These are phyloP conservation scores for Aplysina aerophoba DNA, from an alignment of 37 sponge, comb jelly and placozoan species.

Conservation along the genomic window DNA sequence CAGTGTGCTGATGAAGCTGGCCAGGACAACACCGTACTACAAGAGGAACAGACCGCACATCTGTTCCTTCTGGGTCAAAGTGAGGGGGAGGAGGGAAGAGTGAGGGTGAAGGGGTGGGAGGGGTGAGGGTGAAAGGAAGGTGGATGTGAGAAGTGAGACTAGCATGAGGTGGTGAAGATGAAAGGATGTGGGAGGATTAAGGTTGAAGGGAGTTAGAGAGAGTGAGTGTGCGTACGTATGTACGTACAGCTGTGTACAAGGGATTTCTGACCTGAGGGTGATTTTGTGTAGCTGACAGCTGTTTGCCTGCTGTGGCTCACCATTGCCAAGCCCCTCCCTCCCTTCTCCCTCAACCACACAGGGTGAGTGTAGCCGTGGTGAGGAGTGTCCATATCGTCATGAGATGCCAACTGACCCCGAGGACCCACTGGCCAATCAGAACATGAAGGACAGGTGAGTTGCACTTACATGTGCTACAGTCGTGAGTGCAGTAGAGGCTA, in stretches of 20 bases:
- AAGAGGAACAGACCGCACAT: constrained; percentile 95
- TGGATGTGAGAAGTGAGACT: neutral
- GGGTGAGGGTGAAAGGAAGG: neutral
- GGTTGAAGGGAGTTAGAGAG: constrained; percentile 3
- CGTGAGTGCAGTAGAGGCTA: too few species aligned
- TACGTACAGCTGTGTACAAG: constrained; percentile 19
- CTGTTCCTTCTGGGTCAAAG: constrained; percentile 86
- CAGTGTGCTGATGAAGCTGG: constrained; percentile 85
- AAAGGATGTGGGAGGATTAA: neutral
- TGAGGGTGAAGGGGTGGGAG: neutral
- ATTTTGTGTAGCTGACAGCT: too few species aligned
- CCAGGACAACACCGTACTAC: constrained; percentile 96
- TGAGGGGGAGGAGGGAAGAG: neutral
- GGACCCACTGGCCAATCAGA: constrained; percentile 96
- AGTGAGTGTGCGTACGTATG: neutral
- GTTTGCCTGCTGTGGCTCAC: too few species aligned
- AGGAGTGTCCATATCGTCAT: constrained; percentile 95
- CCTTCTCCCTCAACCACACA: neutral
- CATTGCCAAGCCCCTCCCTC: too few species aligned
- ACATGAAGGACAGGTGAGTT: constrained; percentile 84
- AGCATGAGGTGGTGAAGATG: neutral
- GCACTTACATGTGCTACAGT: neutral
- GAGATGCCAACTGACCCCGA: constrained; percentile 97
- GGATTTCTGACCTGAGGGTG: constrained; percentile 54
- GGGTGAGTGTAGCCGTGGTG: constrained; percentile 98